A percentile compares a stretch with the other conserved stretches of the same genome.
phyloP scores from a whole-genome alignment of 2,797 vertebrate species.

The Chrysocyon brachyurus region DNA sequence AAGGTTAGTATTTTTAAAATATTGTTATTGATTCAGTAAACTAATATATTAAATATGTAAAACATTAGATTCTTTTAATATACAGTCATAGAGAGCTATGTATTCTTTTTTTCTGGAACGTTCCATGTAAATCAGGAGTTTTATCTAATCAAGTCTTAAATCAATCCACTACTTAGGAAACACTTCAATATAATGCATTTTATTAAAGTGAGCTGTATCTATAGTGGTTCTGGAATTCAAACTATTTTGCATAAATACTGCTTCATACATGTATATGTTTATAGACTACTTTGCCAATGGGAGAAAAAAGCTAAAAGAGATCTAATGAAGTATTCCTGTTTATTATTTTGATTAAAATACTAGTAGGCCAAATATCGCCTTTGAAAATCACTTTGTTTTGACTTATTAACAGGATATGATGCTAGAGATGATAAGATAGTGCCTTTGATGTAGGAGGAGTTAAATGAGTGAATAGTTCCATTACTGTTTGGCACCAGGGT shows the following conservation, averaged over 20 bases:
- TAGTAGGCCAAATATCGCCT: not conserved
- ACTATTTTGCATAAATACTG: slow-evolving; percentile 14
- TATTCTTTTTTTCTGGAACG: slow-evolving; percentile 40
- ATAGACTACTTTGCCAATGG: not conserved
- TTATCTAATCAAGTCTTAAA: slow-evolving; percentile 59
- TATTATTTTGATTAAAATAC: slow-evolving; percentile 53
- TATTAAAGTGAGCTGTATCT: not conserved
- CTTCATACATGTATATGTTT: slow-evolving; percentile 21
- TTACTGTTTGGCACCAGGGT: not conserved
- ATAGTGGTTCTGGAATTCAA: slow-evolving; percentile 41
- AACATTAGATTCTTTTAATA: not conserved
- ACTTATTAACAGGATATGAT: slow-evolving; percentile 12
- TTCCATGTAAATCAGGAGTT: slow-evolving; percentile 48
- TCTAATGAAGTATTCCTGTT: slow-evolving; percentile 41
- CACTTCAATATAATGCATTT: slow-evolving; percentile 51
- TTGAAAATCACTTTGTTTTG: slow-evolving; percentile 53
- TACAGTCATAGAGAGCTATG: not conserved
- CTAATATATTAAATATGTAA: slow-evolving; percentile 37
- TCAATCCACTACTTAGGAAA: slow-evolving; percentile 34
- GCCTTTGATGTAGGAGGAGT: not conserved
- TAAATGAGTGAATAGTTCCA: not conserved
- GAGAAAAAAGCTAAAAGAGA: not conserved
- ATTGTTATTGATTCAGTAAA: slow-evolving; percentile 16
- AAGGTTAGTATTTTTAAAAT: not conserved
- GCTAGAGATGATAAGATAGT: not conserved